These are phyloP conservation scores for Ceramica pisi DNA, from an alignment of 2,888 invertebrate genomes.

Conservation along the genomic window DNA sequence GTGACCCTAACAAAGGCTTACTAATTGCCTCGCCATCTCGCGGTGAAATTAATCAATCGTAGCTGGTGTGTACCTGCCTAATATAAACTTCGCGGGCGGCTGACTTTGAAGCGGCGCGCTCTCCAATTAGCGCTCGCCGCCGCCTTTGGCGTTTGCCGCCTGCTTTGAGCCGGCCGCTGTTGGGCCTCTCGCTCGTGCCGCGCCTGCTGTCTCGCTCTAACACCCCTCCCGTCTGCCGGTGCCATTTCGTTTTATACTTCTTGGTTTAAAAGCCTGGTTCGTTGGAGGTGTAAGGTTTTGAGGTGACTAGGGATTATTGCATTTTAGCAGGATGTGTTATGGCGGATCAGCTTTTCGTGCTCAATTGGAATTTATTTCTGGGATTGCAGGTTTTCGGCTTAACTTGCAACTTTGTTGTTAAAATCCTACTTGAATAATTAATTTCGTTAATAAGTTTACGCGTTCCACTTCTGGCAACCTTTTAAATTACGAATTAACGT, in stretches of 20 bases:
- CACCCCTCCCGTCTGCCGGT: conserved; percentile 69
- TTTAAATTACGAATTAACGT: conserved; percentile 15
- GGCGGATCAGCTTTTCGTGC: not conserved
- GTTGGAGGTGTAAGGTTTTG: conserved; percentile 61
- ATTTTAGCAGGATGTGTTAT: conserved; percentile 17
- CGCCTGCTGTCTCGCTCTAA: conserved; percentile 66
- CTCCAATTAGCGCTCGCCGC: conserved; percentile 90
- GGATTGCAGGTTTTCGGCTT: not conserved
- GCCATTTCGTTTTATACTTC: conserved; percentile 69
- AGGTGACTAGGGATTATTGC: conserved; percentile 51
- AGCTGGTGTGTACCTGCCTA: conserved; percentile 83
- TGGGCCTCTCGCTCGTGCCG: conserved; percentile 68
- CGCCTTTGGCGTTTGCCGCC: conserved; percentile 89
- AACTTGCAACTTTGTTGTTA: conserved; percentile 5
- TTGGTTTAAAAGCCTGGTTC: conserved; percentile 62
- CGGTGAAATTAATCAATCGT: conserved; percentile 88
- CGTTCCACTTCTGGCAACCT: not conserved
- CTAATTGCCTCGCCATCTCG: conserved; percentile 88
- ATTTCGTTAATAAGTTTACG: conserved; percentile 18
- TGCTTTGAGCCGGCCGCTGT: conserved; percentile 81
- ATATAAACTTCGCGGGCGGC: conserved; percentile 89
- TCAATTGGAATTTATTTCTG: conserved; percentile 4
- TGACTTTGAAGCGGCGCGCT: conserved; percentile 86
- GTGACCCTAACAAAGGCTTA: conserved; percentile 81
- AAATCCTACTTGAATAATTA: conserved; percentile 19